Conservation (phyloP, 2,888 invertebrate genomes). For the Netelia fuscicornis region DNA sequence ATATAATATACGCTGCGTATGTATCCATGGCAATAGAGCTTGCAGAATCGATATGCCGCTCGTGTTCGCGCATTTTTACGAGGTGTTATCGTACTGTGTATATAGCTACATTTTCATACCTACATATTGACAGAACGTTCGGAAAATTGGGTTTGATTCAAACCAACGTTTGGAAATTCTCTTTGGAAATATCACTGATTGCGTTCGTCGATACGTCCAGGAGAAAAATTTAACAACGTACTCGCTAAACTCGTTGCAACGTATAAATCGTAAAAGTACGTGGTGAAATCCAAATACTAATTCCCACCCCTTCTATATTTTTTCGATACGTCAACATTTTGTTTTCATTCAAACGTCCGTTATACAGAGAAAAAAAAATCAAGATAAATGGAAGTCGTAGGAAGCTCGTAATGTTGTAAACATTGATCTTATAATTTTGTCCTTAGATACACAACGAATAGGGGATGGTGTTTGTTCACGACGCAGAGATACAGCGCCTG, state of each 20-base stretch:
- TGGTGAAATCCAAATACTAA: too few species aligned
- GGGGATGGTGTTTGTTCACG: neutral
- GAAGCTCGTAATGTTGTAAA: too few species aligned
- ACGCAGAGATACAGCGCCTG: neutral
- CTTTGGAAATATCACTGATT: conserved; percentile 51
- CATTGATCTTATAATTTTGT: neutral
- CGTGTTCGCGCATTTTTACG: conserved; percentile 53
- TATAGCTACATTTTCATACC: neutral
- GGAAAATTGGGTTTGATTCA: conserved; percentile 51
- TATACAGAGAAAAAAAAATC: neutral
- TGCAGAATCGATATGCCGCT: conserved; percentile 44
- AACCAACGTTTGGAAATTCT: conserved; percentile 41
- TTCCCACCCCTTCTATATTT: too few species aligned
- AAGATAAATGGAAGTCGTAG: too few species aligned
- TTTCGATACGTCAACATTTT: neutral
- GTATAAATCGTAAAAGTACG: neutral
- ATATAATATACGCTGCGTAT: neutral
- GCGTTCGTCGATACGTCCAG: conserved; percentile 48
- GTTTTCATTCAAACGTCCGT: neutral
- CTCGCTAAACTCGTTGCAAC: conserved; percentile 1
- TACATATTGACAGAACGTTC: conserved; percentile 18
- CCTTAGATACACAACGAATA: neutral
- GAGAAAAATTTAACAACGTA: conserved; percentile 18
- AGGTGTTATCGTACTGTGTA: neutral
- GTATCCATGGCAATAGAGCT: conserved; percentile 37